Evolutionary conservation across 1,140 invertebrate genomes (phyloP), one percentile per base, ranked within the genome.

Genomic region (Eueides isabella): DNA sequence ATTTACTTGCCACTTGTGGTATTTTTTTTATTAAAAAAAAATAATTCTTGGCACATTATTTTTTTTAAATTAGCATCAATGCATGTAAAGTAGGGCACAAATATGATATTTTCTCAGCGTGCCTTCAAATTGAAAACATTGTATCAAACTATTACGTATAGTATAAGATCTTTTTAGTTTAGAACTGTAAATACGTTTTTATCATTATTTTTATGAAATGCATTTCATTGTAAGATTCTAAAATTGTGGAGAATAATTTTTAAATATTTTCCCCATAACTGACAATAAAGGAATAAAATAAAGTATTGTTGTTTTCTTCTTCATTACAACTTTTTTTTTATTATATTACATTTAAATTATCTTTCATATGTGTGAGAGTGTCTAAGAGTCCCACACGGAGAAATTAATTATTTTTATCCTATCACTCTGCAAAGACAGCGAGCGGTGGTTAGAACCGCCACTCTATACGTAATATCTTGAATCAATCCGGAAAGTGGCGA

Each of bases 261-360:
- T 86, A 86, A 89, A 86, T 89, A 86, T 89, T 89, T 90, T 88
- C 85, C 23, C 85, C 84, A 78, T 92, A 89, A 87, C 79, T 91
- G 91, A 90, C 89, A 92, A 92, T 92, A 92, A 92, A 92, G 89
- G 86, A 92, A 88, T 91, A 89, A 89, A 91, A 84, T 84, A 84
- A 85, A 77, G 85, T 71, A 74, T 30, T 19, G 55, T 77, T 83
- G 71, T 77, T 84, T 84, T 79, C 78, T 72, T 75, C 23, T n/a
- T 55, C 23, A 26, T 26, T 55, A 55, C 12, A 12, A 55, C 9
- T 3, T 38, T 11, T 6, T 9, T 0, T 55, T 55, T 44, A 44
- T 5, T 44, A 38, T 0, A 2, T 38, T 38, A 38, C n/a, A 44
- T 44, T 19, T n/a, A 19, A 0, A 2, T n/a, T 19, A n/a, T 9